Evolutionary conservation across 2,888 invertebrate species (phyloP).

Genomic region (Apodemia duryi): DNA sequence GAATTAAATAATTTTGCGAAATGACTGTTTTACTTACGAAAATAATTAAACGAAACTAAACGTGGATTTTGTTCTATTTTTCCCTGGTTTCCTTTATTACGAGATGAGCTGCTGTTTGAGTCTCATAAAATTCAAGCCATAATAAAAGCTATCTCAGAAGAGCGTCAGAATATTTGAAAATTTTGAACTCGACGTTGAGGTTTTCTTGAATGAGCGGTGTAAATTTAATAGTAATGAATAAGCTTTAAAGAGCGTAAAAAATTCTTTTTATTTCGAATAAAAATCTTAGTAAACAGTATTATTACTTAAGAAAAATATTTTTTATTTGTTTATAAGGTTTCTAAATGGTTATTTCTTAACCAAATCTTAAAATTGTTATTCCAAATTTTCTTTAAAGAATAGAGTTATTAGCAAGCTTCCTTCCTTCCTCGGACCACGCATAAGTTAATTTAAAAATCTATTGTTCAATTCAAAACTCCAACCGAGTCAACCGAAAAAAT

Average conservation of each 20-base stretch:
- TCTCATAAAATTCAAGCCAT: constrained; percentile 6
- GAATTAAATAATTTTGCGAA: neutral
- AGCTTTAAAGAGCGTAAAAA: neutral
- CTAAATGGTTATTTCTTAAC: neutral
- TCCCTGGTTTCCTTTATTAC: constrained; percentile 2
- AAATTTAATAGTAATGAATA: constrained; percentile 7
- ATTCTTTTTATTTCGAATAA: neutral
- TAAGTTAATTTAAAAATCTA: too few species aligned
- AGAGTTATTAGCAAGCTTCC: too few species aligned
- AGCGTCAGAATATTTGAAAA: constrained; percentile 8
- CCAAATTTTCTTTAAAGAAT: too few species aligned
- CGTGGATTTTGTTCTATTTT: neutral
- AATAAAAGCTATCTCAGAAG: neutral
- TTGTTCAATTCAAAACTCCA: too few species aligned
- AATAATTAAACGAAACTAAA: neutral
- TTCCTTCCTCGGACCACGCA: too few species aligned
- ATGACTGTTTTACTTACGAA: neutral
- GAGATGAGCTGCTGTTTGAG: neutral
- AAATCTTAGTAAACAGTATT: neutral
- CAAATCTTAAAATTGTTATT: too few species aligned
- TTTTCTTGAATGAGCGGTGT: neutral
- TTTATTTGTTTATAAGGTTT: neutral
- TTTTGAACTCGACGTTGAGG: neutral
- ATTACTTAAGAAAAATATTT: neutral
- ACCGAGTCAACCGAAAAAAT: too few species aligned